Conservation (phyloP, 2,888 invertebrate genomes). For the Drosophila mercatorum region DNA sequence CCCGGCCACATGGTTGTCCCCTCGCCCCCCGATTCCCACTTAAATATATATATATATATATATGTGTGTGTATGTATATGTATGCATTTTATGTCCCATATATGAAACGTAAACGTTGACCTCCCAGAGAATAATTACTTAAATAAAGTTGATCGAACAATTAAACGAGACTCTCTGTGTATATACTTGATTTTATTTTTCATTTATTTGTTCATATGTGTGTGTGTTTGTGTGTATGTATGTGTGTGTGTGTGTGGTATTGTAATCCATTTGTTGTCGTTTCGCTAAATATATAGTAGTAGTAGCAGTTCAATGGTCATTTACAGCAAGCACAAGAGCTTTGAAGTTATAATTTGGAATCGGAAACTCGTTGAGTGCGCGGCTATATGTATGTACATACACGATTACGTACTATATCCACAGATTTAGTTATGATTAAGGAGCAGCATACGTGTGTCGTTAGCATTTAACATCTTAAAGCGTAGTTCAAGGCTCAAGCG, state of each 20-base stretch:
- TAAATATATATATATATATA: slow-evolving; percentile 21
- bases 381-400: slow-evolving; percentile 20
- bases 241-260: slow-evolving; percentile 4
- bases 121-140: slow-evolving; percentile 31
- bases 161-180: not conserved
- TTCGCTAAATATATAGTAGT: not conserved
- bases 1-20: slow-evolving; percentile 23
- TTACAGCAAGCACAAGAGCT: slow-evolving; percentile 39
- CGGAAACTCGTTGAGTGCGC: slow-evolving; percentile 22
- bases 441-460: not conserved
- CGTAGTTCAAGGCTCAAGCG: slow-evolving; percentile 48
- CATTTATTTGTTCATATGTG: slow-evolving; percentile 17
- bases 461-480: slow-evolving; percentile 15
- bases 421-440: slow-evolving; percentile 8
- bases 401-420: slow-evolving; percentile 25
- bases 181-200: slow-evolving; percentile 53
- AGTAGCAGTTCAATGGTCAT: slow-evolving; percentile 12
- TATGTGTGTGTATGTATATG: slow-evolving; percentile 28
- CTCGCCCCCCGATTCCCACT: not conserved
- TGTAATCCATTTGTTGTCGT: slow-evolving; percentile 14
- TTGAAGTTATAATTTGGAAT: slow-evolving; percentile 23
- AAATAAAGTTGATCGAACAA: slow-evolving; percentile 43
- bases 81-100: slow-evolving; percentile 25
- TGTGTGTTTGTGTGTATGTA: slow-evolving; percentile 12
- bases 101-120: slow-evolving; percentile 7